Evolutionary conservation across 1,140 invertebrate genomes (phyloP).

Genomic region (Oedothorax gibbosus): DNA sequence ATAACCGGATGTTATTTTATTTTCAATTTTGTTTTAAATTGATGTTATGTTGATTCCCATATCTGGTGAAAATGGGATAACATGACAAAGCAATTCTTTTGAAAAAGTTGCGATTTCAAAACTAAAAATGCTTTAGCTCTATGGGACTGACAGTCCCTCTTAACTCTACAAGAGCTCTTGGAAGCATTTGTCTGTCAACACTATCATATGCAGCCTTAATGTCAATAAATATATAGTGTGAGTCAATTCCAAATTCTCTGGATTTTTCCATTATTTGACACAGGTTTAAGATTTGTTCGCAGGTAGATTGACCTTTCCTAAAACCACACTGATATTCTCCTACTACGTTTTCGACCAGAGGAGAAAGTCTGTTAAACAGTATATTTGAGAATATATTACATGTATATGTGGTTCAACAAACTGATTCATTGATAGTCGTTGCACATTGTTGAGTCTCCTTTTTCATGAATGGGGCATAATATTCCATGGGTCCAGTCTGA

Average conservation of each 20-base stretch:
- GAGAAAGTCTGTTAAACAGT: not conserved
- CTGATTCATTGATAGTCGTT: too few relatives aligned
- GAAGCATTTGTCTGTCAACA: not conserved
- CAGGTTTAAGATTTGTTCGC: not conserved
- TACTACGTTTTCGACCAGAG: not conserved
- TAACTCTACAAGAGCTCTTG: not conserved
- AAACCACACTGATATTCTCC: not conserved
- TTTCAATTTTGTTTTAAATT: too few relatives aligned
- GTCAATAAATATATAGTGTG: not conserved
- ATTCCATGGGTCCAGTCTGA: too few relatives aligned
- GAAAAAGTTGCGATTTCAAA: too few relatives aligned
- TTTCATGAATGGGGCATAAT: too few relatives aligned
- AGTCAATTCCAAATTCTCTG: not conserved
- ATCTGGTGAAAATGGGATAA: too few relatives aligned
- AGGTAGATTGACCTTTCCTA: not conserved
- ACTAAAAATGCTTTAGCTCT: too few relatives aligned
- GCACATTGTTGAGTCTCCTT: too few relatives aligned
- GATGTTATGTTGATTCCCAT: too few relatives aligned
- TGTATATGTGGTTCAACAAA: not conserved
- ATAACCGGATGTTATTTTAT: too few relatives aligned
- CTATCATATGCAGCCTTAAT: not conserved
- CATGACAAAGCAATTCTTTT: too few relatives aligned
- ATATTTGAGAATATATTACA: not conserved
- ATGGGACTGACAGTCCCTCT: too few relatives aligned
- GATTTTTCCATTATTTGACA: not conserved